Evolutionary conservation across 1,140 invertebrate genomes (phyloP).

Genomic region (Micrasema minimum): DNA sequence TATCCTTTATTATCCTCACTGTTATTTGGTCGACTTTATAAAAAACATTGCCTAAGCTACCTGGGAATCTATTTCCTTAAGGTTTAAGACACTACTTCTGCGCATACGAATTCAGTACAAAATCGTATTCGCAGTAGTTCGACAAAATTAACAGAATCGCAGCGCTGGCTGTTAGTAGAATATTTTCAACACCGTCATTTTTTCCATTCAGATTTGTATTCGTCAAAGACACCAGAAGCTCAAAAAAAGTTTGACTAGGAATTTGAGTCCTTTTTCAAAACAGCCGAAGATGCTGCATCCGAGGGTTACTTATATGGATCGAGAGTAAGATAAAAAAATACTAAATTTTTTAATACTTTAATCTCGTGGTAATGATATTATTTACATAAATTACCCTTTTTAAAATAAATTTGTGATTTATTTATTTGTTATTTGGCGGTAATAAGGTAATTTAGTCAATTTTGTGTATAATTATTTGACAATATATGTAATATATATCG

Average conservation of each 20-base stretch:
- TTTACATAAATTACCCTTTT: too few relatives aligned
- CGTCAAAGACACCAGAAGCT: constrained; percentile 35
- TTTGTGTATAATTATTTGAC: too few relatives aligned
- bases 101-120: too few relatives aligned
- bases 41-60: neutral
- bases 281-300: constrained; percentile 19
- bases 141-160: too few relatives aligned
- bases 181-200: neutral
- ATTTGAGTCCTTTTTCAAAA: constrained; percentile 19
- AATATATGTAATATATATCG: too few relatives aligned
- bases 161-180: too few relatives aligned
- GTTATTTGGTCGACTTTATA: neutral
- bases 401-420: too few relatives aligned
- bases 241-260: constrained; percentile 24
- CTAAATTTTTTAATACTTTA: neutral
- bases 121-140: too few relatives aligned
- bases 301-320: constrained; percentile 46
- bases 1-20: neutral
- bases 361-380: too few relatives aligned
- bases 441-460: too few relatives aligned
- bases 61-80: neutral
- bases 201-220: neutral
- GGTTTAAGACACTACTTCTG: too few relatives aligned
- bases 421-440: too few relatives aligned
- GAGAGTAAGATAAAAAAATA: constrained; percentile 18